Percentiles rank a stretch among this genome's conserved stretches.
These are phyloP conservation scores for Drosophila obscura DNA, from an alignment of 1,140 invertebrate genomes.

Conservation along the genomic window DNA sequence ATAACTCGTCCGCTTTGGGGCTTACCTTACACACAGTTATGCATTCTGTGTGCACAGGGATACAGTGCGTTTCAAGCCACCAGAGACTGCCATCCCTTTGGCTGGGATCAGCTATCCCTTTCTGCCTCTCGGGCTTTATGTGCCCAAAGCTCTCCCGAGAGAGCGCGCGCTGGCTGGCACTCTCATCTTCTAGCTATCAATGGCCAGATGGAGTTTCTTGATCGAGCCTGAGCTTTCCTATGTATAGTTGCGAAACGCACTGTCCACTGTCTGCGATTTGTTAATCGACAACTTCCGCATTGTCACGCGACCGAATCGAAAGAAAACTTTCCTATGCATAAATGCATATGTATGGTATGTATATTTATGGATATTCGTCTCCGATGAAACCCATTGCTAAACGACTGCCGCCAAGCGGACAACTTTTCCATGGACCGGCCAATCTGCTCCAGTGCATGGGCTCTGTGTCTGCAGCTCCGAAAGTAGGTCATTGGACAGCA, in stretches of 20 bases:
- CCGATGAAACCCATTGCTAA: slow-evolving; percentile 41
- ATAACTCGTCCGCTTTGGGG: neutral
- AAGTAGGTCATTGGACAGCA: slow-evolving; percentile 55
- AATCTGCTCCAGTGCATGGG: slow-evolving; percentile 4
- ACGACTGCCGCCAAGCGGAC: slow-evolving; percentile 7
- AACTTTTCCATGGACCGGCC: slow-evolving; percentile 6
- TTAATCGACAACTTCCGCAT: slow-evolving; percentile 28
- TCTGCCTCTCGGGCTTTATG: neutral
- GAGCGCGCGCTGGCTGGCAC: neutral
- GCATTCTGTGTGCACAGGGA: neutral
- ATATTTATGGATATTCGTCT: slow-evolving; percentile 47
- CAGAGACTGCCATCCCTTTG: too few species aligned
- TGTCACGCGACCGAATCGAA: slow-evolving; percentile 20
- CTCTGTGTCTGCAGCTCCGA: slow-evolving; percentile 5
- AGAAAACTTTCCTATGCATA: slow-evolving; percentile 53
- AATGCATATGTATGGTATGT: slow-evolving; percentile 46
- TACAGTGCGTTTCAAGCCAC: too few species aligned
- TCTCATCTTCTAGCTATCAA: too few species aligned
- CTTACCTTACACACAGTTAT: slow-evolving; percentile 4
- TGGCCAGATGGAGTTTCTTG: neutral
- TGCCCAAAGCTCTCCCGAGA: neutral
- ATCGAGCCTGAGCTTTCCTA: too few species aligned
- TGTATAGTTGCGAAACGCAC: neutral
- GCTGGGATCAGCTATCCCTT: too few species aligned
- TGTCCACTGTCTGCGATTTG: neutral